Evolutionary conservation across 1,140 invertebrate species (phyloP).

Genomic region (Magallana angulata): DNA sequence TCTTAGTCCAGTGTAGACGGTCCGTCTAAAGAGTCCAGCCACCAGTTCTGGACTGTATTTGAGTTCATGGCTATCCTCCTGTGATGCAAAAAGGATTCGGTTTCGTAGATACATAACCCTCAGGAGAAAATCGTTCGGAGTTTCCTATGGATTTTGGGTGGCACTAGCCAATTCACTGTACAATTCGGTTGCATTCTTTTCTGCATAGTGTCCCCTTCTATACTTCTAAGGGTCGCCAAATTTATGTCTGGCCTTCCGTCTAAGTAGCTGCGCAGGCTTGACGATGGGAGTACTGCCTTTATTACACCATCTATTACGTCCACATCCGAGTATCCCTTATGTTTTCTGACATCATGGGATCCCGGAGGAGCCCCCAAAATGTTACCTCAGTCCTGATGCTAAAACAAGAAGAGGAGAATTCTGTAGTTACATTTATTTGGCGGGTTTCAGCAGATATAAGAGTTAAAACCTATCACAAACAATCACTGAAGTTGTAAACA

Average conservation of each 20-base stretch:
- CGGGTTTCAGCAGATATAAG: too few relatives aligned
- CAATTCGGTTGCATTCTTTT: conserved; percentile 38
- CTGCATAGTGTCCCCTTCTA: conserved; percentile 39
- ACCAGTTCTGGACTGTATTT: conserved; percentile 10
- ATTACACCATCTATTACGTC: not conserved
- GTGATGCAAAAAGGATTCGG: conserved; percentile 24
- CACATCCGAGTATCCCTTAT: too few relatives aligned
- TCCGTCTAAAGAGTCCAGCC: not conserved
- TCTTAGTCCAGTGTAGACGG: conserved; percentile 4
- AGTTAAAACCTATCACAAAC: too few relatives aligned
- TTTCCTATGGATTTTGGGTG: conserved; percentile 10
- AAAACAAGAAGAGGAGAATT: too few relatives aligned
- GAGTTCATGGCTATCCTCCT: conserved; percentile 11
- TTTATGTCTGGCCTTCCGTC: not conserved
- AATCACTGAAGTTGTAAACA: too few relatives aligned
- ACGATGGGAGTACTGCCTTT: not conserved
- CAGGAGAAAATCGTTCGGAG: conserved; percentile 22
- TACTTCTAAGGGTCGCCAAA: not conserved
- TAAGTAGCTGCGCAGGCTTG: conserved; percentile 12
- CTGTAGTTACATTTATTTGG: too few relatives aligned
- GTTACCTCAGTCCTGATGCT: too few relatives aligned
- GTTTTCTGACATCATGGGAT: too few relatives aligned
- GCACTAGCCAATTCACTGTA: conserved; percentile 22
- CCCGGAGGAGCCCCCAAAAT: too few relatives aligned
- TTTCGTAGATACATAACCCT: conserved; percentile 12